phyloP scores from a whole-genome alignment of 1,140 invertebrate species.

The Wiebesia pumilae region DNA sequence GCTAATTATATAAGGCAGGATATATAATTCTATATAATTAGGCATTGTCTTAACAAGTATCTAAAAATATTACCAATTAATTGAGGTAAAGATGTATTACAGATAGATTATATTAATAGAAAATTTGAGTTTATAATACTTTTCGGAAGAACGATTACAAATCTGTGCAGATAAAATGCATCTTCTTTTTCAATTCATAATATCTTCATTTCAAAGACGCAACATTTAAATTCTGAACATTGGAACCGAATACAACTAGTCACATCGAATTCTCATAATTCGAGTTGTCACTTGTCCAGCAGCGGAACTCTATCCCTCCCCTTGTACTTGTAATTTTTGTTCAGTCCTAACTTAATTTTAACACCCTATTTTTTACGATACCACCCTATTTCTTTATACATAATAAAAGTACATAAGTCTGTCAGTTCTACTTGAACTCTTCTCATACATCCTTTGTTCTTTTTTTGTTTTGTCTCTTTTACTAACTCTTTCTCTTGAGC shows the following conservation, averaged over 20 bases:
- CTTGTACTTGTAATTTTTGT: conserved; percentile 49
- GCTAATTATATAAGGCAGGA: too few relatives aligned
- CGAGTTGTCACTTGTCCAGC: conserved; percentile 68
- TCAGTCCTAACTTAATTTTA: background rate
- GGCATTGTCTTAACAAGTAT: too few relatives aligned
- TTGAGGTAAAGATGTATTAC: too few relatives aligned
- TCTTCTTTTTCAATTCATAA: too few relatives aligned
- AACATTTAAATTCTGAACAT: conserved; percentile 52
- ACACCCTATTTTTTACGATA: background rate
- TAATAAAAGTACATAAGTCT: conserved; percentile 55
- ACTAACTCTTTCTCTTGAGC: conserved; percentile 24
- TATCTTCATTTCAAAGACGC: too few relatives aligned
- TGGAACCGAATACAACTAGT: conserved; percentile 68
- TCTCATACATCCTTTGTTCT: background rate
- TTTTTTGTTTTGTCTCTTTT: conserved; percentile 23
- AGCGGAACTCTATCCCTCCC: conserved; percentile 56
- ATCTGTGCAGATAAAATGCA: too few relatives aligned
- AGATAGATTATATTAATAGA: too few relatives aligned
- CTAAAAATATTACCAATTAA: too few relatives aligned
- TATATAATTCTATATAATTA: too few relatives aligned
- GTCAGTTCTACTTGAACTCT: too few relatives aligned
- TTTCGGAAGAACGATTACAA: too few relatives aligned
- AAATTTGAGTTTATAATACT: too few relatives aligned
- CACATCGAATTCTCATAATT: conserved; percentile 72
- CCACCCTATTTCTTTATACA: conserved; percentile 14